Conservation (phyloP, 2,113 vertebrate genomes). For the Pterophyllum scalare region DNA sequence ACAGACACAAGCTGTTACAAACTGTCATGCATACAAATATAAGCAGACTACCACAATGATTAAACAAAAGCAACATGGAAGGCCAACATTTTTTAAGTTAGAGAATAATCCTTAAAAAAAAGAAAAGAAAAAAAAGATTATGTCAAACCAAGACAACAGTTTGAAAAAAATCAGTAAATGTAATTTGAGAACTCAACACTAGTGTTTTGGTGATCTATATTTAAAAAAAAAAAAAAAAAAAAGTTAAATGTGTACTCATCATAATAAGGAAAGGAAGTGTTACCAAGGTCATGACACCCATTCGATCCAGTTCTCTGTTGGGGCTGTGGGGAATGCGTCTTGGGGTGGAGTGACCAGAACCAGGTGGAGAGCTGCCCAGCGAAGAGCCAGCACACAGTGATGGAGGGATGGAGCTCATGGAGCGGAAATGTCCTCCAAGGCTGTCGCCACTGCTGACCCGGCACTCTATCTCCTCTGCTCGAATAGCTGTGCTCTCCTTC, state of each 20-base stretch:
- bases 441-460: constrained; percentile 90
- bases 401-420: constrained; percentile 86
- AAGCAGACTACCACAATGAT: constrained; percentile 6
- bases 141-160: neutral
- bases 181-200: neutral
- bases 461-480: constrained; percentile 95
- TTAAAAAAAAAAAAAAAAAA: neutral
- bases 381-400: constrained; percentile 80
- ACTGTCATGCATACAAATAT: constrained; percentile 11
- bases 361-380: constrained; percentile 87
- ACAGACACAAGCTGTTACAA: constrained; percentile 52
- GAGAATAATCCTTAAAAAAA: too few species aligned
- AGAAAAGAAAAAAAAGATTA: neutral
- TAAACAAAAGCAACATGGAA: neutral
- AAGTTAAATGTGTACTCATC: neutral
- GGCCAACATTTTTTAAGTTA: neutral
- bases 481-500: constrained; percentile 93
- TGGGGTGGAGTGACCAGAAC: constrained; percentile 92
- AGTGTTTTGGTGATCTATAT: accelerated
- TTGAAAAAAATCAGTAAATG: neutral
- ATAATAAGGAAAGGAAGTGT: constrained; percentile 41
- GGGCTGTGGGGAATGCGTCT: constrained; percentile 89
- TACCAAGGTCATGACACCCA: constrained; percentile 95
- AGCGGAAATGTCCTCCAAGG: constrained; percentile 85
- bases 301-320: constrained; percentile 91